Evolutionary conservation across 2,888 invertebrate species (phyloP).

Genomic region (Leptopilina myrica): DNA sequence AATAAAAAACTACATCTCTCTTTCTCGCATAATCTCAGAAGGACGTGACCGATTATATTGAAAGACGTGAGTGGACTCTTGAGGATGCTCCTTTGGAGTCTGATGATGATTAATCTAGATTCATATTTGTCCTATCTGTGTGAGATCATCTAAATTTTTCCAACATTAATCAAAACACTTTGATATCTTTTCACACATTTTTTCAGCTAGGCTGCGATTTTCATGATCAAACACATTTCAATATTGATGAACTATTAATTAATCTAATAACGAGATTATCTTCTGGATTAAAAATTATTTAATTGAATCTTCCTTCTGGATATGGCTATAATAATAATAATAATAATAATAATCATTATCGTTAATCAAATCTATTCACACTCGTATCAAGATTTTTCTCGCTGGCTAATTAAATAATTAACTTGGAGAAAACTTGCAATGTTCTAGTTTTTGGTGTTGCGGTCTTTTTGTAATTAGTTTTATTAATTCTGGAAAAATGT

Average conservation of each 20-base stretch:
- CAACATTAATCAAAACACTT: constrained; percentile 6
- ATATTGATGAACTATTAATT: constrained; percentile 29
- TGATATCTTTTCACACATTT: background rate
- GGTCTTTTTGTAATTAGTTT: no score
- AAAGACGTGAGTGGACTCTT: constrained; percentile 1
- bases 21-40: constrained; percentile 52
- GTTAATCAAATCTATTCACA: background rate
- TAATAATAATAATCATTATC: background rate
- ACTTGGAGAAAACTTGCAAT: no score
- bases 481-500: no score
- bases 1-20: background rate
- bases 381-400: no score
- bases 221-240: background rate
- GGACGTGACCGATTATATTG: constrained; percentile 47
- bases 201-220: background rate
- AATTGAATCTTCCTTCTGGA: background rate
- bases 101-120: constrained; percentile 10
- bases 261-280: background rate
- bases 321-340: no score
- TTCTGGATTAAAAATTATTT: background rate
- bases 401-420: no score
- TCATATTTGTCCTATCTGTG: background rate
- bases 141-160: constrained; percentile 14
- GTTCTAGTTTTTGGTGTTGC: no score
- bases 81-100: background rate